Evolutionary conservation across 2,888 invertebrate genomes (phyloP).

Genomic region (Dryadula phaetusa): DNA sequence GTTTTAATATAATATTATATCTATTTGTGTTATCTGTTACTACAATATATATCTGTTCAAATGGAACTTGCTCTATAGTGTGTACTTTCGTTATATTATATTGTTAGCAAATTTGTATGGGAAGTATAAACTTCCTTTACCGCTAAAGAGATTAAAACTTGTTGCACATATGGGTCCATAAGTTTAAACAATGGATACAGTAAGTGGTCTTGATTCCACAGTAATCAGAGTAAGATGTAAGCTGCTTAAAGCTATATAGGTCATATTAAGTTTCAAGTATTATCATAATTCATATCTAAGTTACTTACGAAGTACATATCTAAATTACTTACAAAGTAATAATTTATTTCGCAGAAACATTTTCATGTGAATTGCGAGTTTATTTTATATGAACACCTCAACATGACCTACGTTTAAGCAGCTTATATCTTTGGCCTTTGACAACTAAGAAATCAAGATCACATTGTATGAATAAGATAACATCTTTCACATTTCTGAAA

Average conservation of each 20-base stretch:
- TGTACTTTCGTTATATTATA: neutral
- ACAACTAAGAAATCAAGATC: neutral
- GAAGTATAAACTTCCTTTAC: slow-evolving; percentile 8
- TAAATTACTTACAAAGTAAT: neutral
- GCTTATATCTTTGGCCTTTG: neutral
- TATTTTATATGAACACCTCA: neutral
- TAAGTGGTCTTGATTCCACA: neutral
- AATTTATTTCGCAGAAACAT: neutral
- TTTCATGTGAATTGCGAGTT: neutral
- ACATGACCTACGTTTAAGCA: neutral
- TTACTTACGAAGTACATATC: neutral
- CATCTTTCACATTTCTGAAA: neutral
- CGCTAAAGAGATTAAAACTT: slow-evolving; percentile 17
- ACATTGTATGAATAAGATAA: neutral
- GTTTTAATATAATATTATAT: too few relatives aligned
- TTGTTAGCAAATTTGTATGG: slow-evolving; percentile 1
- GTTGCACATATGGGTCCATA: slow-evolving; percentile 16
- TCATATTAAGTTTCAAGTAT: neutral
- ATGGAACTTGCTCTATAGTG: slow-evolving; percentile 10
- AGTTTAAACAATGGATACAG: slow-evolving; percentile 11
- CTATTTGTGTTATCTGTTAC: neutral
- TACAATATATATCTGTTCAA: too few relatives aligned
- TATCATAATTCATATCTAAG: neutral
- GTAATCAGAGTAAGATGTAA: neutral
- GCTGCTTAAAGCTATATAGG: neutral